A percentile compares a stretch with the other conserved stretches of the same genome.
Evolutionary conservation across 2,797 vertebrate genomes (phyloP).

Genomic region (Anguilla obscura): DNA sequence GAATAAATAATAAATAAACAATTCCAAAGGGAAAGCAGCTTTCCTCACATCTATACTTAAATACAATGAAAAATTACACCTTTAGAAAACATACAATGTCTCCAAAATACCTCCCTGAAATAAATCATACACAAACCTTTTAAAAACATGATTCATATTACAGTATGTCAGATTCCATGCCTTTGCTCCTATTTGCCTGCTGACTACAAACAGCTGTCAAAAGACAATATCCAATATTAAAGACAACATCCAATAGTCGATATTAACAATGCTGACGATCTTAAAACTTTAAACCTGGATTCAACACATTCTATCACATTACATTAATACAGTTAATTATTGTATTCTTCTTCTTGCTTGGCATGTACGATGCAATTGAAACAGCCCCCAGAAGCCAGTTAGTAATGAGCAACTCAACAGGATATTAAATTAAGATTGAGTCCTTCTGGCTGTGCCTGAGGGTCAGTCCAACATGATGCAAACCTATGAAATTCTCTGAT

Average conservation of each 20-base stretch:
- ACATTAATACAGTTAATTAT: not conserved
- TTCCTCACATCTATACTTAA: not conserved
- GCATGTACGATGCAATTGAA: not conserved
- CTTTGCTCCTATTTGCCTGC: not conserved
- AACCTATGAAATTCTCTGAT: constrained; percentile 9
- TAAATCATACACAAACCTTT: not conserved
- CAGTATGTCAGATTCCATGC: not conserved
- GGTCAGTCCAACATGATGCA: constrained; percentile 24
- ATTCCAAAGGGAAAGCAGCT: not conserved
- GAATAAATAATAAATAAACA: not conserved
- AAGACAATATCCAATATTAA: not conserved
- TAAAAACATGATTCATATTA: not conserved
- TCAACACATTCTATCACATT: not conserved
- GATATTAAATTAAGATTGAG: constrained; percentile 29
- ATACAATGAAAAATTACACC: not conserved
- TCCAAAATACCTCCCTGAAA: not conserved
- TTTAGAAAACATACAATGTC: not conserved
- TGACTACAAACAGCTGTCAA: not conserved
- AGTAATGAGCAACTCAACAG: constrained; percentile 23
- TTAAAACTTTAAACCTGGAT: not conserved
- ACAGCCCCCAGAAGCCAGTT: constrained; percentile 20
- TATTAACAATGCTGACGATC: not conserved
- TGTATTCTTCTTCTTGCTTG: constrained; percentile 1
- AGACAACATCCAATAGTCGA: not conserved
- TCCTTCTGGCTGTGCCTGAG: constrained; percentile 28